These are phyloP conservation scores for Parambassis ranga DNA, from an alignment of 2,797 vertebrate species.

Conservation along the genomic window DNA sequence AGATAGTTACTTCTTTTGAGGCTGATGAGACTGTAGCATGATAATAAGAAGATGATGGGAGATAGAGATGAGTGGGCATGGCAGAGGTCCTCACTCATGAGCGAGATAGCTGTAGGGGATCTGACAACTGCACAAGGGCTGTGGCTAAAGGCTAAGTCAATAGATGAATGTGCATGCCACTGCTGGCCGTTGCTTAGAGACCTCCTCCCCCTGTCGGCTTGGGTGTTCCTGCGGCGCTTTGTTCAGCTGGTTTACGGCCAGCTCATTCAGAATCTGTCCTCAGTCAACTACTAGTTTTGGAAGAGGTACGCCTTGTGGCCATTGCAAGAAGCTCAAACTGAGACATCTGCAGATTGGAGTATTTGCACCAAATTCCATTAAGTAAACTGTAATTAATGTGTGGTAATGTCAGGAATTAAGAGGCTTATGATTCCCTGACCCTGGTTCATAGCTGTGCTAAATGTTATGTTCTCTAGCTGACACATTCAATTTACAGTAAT, in stretches of 20 bases:
- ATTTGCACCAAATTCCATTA: constrained; percentile 1
- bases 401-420: constrained; percentile 3
- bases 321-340: neutral
- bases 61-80: constrained; percentile 39
- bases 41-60: constrained; percentile 33
- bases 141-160: constrained; percentile 60
- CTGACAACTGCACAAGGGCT: constrained; percentile 58
- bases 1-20: constrained; percentile 24
- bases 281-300: constrained; percentile 19
- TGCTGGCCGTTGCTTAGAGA: constrained; percentile 67
- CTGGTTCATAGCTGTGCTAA: neutral
- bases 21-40: constrained; percentile 14
- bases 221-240: constrained; percentile 54
- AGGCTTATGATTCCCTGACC: neutral
- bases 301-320: constrained; percentile 15
- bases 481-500: neutral
- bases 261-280: constrained; percentile 38
- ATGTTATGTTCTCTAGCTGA: neutral
- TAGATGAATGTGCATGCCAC: constrained; percentile 66
- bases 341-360: neutral
- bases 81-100: constrained; percentile 36
- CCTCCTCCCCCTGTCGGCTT: constrained; percentile 32
- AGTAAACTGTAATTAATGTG: constrained; percentile 6
- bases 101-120: constrained; percentile 30
- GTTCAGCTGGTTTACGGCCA: constrained; percentile 55